Conservation (phyloP, 1,140 invertebrate species). For the Dendrolimus kikuchii region DNA sequence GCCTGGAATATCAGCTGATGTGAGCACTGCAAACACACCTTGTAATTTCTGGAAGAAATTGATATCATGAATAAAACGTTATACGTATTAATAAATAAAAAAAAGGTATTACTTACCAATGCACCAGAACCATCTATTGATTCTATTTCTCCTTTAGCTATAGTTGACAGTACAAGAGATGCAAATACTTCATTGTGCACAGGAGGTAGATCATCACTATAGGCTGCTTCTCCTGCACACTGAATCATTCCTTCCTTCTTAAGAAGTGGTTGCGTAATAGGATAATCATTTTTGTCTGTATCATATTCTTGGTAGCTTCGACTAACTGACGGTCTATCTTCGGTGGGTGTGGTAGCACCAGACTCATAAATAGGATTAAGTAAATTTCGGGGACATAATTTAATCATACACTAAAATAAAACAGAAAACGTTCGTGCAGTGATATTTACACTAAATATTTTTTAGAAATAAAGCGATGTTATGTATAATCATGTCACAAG, state of each 20-base stretch:
- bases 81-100: background rate
- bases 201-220: conserved; percentile 75
- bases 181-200: conserved; percentile 73
- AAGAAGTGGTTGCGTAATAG: conserved; percentile 76
- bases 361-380: conserved; percentile 20
- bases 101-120: conserved; percentile 54
- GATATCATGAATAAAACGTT: background rate
- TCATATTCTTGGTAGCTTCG: conserved; percentile 36
- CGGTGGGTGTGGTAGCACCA: conserved; percentile 43
- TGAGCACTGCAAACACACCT: conserved; percentile 79
- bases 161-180: conserved; percentile 74
- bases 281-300: conserved; percentile 72
- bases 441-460: no score
- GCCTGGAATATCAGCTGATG: conserved; percentile 82
- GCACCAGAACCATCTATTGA: conserved; percentile 74
- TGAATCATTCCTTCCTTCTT: conserved; percentile 76
- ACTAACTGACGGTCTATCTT: conserved; percentile 66
- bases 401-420: conserved; percentile 24
- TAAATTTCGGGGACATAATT: conserved; percentile 23
- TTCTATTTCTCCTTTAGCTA: conserved; percentile 70
- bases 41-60: conserved; percentile 66
- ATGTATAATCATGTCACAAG: background rate
- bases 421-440: no score
- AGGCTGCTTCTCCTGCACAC: conserved; percentile 75
- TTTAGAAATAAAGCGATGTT: background rate